Conservation (phyloP, 2,797 vertebrate species). For the Limnodromus scolopaceus region DNA sequence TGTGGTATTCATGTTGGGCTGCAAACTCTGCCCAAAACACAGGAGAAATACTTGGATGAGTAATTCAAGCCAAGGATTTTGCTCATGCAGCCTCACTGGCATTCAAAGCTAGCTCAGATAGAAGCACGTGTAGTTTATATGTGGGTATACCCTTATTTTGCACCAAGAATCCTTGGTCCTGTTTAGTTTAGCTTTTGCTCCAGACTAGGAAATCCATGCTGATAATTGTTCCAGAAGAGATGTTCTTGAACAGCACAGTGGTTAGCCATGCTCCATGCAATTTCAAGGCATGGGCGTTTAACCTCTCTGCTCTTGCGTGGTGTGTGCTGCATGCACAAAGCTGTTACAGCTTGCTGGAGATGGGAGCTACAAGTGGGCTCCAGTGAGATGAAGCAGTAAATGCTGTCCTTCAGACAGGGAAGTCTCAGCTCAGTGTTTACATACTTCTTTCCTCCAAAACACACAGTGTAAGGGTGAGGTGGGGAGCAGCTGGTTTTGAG, state of each 20-base stretch:
- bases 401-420: neutral
- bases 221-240: neutral
- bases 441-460: neutral
- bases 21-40: neutral
- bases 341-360: neutral
- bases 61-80: neutral
- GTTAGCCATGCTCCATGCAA: neutral
- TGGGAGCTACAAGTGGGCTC: neutral
- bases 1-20: neutral
- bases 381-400: neutral
- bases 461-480: neutral
- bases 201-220: neutral
- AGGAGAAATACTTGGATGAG: neutral
- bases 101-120: neutral
- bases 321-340: neutral
- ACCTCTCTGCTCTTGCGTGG: neutral
- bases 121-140: neutral
- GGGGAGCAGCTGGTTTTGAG: slow-evolving; percentile 2
- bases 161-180: neutral
- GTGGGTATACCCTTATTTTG: neutral
- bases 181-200: neutral
- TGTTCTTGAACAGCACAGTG: neutral
- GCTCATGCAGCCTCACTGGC: neutral
- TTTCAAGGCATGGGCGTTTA: neutral
- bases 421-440: neutral